These are phyloP conservation scores for Sialis fuliginosa DNA, from an alignment of 2,888 invertebrate genomes.

Conservation along the genomic window DNA sequence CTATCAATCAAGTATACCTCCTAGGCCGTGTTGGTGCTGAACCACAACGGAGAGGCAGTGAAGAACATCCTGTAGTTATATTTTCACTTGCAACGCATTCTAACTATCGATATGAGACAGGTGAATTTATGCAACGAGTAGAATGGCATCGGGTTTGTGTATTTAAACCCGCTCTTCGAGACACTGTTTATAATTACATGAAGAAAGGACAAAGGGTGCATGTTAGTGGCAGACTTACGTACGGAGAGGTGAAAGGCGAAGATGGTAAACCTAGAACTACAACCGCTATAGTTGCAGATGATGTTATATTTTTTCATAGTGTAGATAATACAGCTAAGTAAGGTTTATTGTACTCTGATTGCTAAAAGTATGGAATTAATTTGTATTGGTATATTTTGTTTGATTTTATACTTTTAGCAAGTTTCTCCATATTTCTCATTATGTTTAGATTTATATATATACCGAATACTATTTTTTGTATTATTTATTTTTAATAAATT, in stretches of 20 bases:
- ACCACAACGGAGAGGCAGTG: constrained; percentile 67
- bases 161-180: constrained; percentile 68
- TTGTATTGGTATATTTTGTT: constrained; percentile 4
- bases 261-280: constrained; percentile 51
- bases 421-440: neutral
- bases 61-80: constrained; percentile 68
- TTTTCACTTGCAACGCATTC: constrained; percentile 83
- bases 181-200: constrained; percentile 58
- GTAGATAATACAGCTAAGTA: neutral
- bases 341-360: too few species aligned
- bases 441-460: neutral
- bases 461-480: too few species aligned
- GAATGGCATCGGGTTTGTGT: constrained; percentile 86
- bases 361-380: neutral
- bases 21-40: constrained; percentile 79
- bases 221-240: constrained; percentile 65
- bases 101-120: constrained; percentile 64
- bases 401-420: neutral
- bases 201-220: constrained; percentile 76
- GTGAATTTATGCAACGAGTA: constrained; percentile 67
- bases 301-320: constrained; percentile 61
- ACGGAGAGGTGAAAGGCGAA: constrained; percentile 68
- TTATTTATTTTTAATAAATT: too few species aligned
- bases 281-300: constrained; percentile 74
- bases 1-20: constrained; percentile 68